phyloP scores from a whole-genome alignment of 2,888 invertebrate species.

The Pyrrhia umbra region DNA sequence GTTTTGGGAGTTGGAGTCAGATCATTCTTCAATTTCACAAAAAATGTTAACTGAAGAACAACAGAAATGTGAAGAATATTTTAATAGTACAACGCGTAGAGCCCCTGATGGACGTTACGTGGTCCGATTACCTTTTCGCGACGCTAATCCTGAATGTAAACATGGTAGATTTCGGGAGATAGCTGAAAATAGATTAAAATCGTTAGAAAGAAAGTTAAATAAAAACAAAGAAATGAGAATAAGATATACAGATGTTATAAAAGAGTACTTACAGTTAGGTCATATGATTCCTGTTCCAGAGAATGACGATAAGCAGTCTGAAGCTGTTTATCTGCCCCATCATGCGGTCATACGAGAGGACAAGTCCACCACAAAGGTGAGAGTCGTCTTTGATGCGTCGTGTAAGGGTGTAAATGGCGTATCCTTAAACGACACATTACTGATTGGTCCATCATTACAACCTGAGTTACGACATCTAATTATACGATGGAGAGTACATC shows the following conservation, averaged over 20 bases:
- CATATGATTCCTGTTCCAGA: slow-evolving; percentile 35
- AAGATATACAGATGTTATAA: slow-evolving; percentile 49
- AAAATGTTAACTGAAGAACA: slow-evolving; percentile 2
- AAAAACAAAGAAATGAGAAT: slow-evolving; percentile 3
- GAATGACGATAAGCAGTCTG: neutral
- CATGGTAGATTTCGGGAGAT: slow-evolving; percentile 7
- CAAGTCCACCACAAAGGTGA: too few relatives aligned
- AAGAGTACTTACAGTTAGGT: slow-evolving; percentile 50
- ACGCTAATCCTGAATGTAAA: slow-evolving; percentile 10
- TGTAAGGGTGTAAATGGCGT: neutral
- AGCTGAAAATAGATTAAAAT: slow-evolving; percentile 13
- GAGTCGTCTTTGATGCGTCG: neutral
- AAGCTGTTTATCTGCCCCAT: slow-evolving; percentile 42
- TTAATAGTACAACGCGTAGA: too few relatives aligned
- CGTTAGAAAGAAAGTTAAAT: slow-evolving; percentile 13
- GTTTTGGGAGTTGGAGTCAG: slow-evolving; percentile 5
- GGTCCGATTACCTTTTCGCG: slow-evolving; percentile 5
- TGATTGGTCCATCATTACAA: slow-evolving; percentile 12
- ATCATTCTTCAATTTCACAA: neutral
- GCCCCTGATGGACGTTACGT: neutral
- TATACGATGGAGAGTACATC: slow-evolving; percentile 2
- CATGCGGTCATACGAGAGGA: neutral
- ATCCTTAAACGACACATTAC: slow-evolving; percentile 3
- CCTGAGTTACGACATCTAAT: slow-evolving; percentile 5
- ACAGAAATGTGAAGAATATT: too few relatives aligned